These are phyloP conservation scores for Styela plicata DNA, from an alignment of 23 tunicate species.

Conservation along the genomic window DNA sequence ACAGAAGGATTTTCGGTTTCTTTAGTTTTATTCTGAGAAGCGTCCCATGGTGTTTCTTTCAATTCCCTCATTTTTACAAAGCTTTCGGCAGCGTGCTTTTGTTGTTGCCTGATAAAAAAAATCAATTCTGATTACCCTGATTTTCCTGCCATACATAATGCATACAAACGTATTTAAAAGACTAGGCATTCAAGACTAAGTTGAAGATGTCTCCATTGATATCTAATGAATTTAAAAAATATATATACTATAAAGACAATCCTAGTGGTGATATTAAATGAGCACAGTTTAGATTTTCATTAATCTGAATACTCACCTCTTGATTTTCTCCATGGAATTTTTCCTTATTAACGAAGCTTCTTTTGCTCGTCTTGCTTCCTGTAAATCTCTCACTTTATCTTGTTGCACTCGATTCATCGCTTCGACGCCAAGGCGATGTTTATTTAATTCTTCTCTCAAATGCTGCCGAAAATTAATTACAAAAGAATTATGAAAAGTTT, in stretches of 20 bases:
- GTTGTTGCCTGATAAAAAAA: slow-evolving; percentile 40
- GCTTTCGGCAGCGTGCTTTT: slow-evolving; percentile 33
- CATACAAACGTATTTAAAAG: no score
- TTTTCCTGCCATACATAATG: no score
- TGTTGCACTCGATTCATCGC: slow-evolving; percentile 67
- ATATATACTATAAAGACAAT: no score
- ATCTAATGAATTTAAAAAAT: no score
- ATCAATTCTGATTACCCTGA: no score
- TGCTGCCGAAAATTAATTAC: slow-evolving; percentile 40
- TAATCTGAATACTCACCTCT: slow-evolving; percentile 35
- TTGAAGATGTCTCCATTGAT: no score
- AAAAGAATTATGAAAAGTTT: no score
- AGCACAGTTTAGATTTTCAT: no score
- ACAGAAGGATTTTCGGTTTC: neutral
- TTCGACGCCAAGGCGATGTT: slow-evolving; percentile 56
- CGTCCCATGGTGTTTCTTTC: neutral
- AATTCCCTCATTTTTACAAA: slow-evolving; percentile 13
- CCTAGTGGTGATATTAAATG: no score
- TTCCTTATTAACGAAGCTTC: slow-evolving; percentile 60
- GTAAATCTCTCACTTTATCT: slow-evolving; percentile 67
- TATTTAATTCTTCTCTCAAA: slow-evolving; percentile 61
- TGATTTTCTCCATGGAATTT: slow-evolving; percentile 65
- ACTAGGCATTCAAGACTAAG: no score
- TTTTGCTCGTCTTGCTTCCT: slow-evolving; percentile 80
- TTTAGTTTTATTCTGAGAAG: neutral